These are phyloP conservation scores for Clarias pachynema DNA, from an alignment of 2,797 vertebrate genomes.

Conservation along the genomic window DNA sequence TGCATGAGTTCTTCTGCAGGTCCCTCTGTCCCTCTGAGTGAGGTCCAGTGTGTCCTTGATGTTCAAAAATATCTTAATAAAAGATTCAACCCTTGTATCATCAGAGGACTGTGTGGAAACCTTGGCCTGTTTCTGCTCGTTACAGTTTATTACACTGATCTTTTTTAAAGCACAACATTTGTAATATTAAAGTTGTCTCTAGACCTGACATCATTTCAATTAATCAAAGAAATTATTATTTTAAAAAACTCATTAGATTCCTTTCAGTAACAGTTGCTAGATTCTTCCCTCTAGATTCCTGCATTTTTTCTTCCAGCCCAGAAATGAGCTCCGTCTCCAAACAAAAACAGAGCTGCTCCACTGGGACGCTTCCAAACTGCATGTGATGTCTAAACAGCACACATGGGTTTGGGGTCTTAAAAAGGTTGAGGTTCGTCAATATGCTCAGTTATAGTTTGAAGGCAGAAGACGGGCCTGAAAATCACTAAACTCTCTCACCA, in stretches of 20 bases:
- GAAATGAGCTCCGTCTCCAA: neutral
- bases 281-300: neutral
- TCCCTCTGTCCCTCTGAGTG: constrained; percentile 15
- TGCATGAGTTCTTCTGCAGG: neutral
- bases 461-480: neutral
- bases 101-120: neutral
- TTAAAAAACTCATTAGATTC: neutral
- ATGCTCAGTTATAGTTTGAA: neutral
- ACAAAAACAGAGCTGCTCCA: neutral
- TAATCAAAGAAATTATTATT: neutral
- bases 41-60: constrained; percentile 47
- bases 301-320: neutral
- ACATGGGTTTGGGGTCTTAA: neutral
- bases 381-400: neutral
- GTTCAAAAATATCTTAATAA: constrained; percentile 34
- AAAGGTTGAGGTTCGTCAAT: neutral
- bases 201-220: neutral
- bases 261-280: neutral
- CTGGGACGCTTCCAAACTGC: neutral
- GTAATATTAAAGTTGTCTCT: neutral
- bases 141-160: neutral
- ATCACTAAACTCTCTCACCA: neutral
- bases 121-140: neutral
- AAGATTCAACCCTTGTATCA: constrained; percentile 40
- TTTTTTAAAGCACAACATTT: neutral